Evolutionary conservation across 2,797 vertebrate species (phyloP), one percentile per base, ranked within the genome.

Genomic region (Neomorphus geoffroyi): DNA sequence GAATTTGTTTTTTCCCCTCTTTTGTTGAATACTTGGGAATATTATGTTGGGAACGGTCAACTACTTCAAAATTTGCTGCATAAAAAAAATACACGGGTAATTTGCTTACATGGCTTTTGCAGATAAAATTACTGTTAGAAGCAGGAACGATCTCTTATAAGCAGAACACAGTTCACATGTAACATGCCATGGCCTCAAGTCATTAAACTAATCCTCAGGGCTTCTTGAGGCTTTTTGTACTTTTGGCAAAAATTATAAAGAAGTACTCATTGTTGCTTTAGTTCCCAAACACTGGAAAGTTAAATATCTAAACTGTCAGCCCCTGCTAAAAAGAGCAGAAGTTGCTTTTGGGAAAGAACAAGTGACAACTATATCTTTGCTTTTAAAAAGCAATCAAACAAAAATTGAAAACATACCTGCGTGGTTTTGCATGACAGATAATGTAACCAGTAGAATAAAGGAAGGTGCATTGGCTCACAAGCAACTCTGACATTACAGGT

Each of bases 141-240:
- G 92, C 41, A 92, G 91, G 88, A 83, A 92, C 85, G 89, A 83
- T 92, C 56, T 84, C 95, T 89, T 93, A 56, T 92, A 86, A 91
- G 92, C 89, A 95, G 67, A 90, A 92, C 71, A 93, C 90, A 91
- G 86, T 73, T 92, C 58, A 95, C 90, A 96, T 39, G 82, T 72
- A 96, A 92, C 91, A 94, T 93, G 94, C 77, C 70, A 93, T 7
- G 64, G 86, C 90, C 91, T 90, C 91, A 92, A 86, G 89, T 89
- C 91, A 94, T 90, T 96, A 92, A 88, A 93, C 74, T 93, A 96
- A 96, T 93, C 93, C 86, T 83, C 57, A 72, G 87, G 80, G 64
- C 50, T 94, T 91, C 91, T 91, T 75, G 72, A 96, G 90, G 92
- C 64, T 84, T 96, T 96, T 86, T 90, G 91, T 89, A 92, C 54